Evolutionary conservation across 2,888 invertebrate species (phyloP).

Genomic region (Eilema sororculum): DNA sequence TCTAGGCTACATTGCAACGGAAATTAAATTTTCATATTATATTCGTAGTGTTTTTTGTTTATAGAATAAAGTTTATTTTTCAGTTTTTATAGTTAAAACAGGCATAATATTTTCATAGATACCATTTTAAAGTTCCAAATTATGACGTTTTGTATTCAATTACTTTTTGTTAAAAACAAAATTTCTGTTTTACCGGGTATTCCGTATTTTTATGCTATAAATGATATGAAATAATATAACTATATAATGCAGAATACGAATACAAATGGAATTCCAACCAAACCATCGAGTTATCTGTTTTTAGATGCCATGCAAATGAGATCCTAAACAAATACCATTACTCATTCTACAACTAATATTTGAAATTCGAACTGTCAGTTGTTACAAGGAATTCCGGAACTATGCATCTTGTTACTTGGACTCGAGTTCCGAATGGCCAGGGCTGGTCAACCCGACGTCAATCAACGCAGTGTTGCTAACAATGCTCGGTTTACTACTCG

Average conservation of each 20-base stretch:
- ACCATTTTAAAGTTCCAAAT: not conserved
- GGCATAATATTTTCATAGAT: not conserved
- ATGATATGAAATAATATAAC: not conserved
- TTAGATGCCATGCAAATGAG: conserved; percentile 49
- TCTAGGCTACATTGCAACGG: conserved; percentile 37
- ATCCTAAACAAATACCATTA: conserved; percentile 65
- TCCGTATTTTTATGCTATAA: too few species aligned
- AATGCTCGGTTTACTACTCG: conserved; percentile 53
- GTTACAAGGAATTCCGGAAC: conserved; percentile 59
- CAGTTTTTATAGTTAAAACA: not conserved
- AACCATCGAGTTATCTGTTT: conserved; percentile 37
- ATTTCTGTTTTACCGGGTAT: not conserved
- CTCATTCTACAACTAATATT: conserved; percentile 71
- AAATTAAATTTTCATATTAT: conserved; percentile 36
- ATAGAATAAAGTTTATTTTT: not conserved
- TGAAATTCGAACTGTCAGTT: conserved; percentile 68
- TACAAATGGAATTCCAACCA: conserved; percentile 20
- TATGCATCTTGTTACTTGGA: conserved; percentile 66
- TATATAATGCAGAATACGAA: conserved; percentile 18
- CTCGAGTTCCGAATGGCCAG: conserved; percentile 66
- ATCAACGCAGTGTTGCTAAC: conserved; percentile 74
- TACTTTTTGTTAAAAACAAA: not conserved
- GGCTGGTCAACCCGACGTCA: conserved; percentile 79
- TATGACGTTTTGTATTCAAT: not conserved
- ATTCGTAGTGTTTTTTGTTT: not conserved